These are phyloP conservation scores for Hipposideros armiger DNA, from an alignment of 2,113 vertebrate species.

Conservation along the genomic window DNA sequence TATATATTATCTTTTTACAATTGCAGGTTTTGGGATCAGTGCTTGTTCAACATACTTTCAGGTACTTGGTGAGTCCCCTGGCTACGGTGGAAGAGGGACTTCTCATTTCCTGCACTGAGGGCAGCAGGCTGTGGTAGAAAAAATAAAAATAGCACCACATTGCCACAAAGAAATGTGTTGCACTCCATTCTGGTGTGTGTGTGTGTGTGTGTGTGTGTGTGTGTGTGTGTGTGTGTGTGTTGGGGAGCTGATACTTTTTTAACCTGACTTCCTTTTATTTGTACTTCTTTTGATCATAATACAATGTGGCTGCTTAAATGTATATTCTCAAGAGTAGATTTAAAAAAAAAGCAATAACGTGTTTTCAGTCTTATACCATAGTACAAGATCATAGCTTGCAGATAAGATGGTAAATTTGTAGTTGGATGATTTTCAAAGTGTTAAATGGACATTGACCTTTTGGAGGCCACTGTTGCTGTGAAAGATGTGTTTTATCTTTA, in stretches of 20 bases:
- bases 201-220: not conserved
- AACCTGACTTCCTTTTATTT: conserved; percentile 19
- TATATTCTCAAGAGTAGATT: not conserved
- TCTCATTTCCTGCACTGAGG: conserved; percentile 57
- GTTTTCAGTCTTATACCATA: not conserved
- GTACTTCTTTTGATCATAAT: conserved; percentile 13
- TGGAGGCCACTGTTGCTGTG: not conserved
- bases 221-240: not conserved
- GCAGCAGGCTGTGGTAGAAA: not conserved
- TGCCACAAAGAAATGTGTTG: not conserved
- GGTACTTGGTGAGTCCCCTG: not conserved
- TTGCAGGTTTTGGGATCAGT: not conserved
- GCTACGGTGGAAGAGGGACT: not conserved
- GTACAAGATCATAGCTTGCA: not conserved
- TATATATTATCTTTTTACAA: not conserved
- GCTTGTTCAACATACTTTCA: not conserved
- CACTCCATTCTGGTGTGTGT: not conserved
- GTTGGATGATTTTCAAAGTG: not conserved
- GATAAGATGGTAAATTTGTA: conserved; percentile 9
- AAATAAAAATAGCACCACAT: conserved; percentile 54
- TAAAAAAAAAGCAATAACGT: not conserved
- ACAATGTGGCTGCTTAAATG: not conserved
- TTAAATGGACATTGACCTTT: not conserved
- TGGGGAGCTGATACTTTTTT: not conserved
- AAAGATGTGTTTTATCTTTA: conserved; percentile 1